Conservation (phyloP, 1,140 invertebrate species). For the Homalodisca vitripennis region DNA sequence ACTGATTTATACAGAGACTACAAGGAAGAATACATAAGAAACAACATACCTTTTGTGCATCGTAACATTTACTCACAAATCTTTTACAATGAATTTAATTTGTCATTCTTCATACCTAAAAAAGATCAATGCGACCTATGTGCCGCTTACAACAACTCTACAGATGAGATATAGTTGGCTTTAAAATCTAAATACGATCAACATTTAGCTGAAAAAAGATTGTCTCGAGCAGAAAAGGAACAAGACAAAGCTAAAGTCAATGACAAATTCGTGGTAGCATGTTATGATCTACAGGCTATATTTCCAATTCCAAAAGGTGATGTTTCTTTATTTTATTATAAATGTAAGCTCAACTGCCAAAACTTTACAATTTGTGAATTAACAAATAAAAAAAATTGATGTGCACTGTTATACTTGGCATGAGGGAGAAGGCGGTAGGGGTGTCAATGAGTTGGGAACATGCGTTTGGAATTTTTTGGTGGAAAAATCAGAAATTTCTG, state of each 20-base stretch:
- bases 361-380: constrained; percentile 42
- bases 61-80: constrained; percentile 1
- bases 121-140: constrained; percentile 39
- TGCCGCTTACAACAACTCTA: not conserved
- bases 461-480: constrained; percentile 44
- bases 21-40: constrained; percentile 27
- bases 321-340: constrained; percentile 39
- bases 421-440: constrained; percentile 48
- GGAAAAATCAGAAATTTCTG: constrained; percentile 15
- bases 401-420: constrained; percentile 49
- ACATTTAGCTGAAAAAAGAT: constrained; percentile 15
- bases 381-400: constrained; percentile 21
- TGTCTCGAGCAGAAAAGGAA: not conserved
- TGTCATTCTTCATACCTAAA: constrained; percentile 30
- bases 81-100: constrained; percentile 30
- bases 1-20: constrained; percentile 34
- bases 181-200: not conserved
- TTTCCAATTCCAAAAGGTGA: constrained; percentile 27
- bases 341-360: constrained; percentile 39
- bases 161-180: not conserved
- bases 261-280: not conserved
- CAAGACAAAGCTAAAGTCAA: constrained; percentile 17
- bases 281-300: constrained; percentile 27
- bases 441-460: constrained; percentile 49
- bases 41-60: constrained; percentile 30